phyloP scores from a whole-genome alignment of 2,888 invertebrate genomes.

The Scaptomyza reducta region DNA sequence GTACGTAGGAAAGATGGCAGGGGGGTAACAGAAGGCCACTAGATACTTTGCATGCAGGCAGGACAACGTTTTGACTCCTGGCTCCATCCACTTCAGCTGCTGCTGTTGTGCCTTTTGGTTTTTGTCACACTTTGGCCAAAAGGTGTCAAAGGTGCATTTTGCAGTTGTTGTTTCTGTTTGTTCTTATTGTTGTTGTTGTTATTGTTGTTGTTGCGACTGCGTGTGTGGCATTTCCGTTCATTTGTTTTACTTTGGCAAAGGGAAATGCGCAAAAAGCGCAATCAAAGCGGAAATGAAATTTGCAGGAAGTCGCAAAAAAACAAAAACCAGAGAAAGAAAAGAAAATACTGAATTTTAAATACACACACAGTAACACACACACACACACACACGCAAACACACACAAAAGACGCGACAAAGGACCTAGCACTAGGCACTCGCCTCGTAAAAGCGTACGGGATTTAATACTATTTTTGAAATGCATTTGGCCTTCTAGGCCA shows the following conservation, averaged over 20 bases:
- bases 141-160: constrained; percentile 76
- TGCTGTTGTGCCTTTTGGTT: constrained; percentile 40
- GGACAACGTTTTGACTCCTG: constrained; percentile 33
- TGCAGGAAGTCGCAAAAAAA: constrained; percentile 70
- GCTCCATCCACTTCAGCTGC: constrained; percentile 7
- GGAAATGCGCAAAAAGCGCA: constrained; percentile 77
- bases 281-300: constrained; percentile 80
- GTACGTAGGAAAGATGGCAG: not conserved
- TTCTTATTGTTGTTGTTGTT: constrained; percentile 41
- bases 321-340: constrained; percentile 5
- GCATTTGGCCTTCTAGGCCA: constrained; percentile 73
- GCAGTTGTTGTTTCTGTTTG: constrained; percentile 37
- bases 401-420: constrained; percentile 50
- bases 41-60: constrained; percentile 74
- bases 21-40: constrained; percentile 25
- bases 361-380: constrained; percentile 66
- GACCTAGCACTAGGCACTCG: constrained; percentile 33
- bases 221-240: constrained; percentile 80
- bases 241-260: constrained; percentile 74
- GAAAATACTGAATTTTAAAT: constrained; percentile 47
- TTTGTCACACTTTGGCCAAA: constrained; percentile 74
- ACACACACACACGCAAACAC: constrained; percentile 14
- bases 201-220: constrained; percentile 50
- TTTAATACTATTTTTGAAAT: constrained; percentile 76
- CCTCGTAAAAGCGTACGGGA: constrained; percentile 54